Evolutionary conservation across 2,113 vertebrate species (phyloP).

Genomic region (Taurulus bubalis): DNA sequence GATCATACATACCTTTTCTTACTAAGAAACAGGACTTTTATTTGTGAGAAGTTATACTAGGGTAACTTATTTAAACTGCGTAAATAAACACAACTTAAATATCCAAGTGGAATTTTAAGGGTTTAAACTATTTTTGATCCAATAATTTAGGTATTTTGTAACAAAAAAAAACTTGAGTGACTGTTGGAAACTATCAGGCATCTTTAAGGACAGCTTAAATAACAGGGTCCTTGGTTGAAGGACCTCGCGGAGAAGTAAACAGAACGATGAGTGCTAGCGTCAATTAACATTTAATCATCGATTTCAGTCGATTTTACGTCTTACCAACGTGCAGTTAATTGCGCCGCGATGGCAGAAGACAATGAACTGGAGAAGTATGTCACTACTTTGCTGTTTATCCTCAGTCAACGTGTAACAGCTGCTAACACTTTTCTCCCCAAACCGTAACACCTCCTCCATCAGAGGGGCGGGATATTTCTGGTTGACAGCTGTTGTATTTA

Average conservation of each 20-base stretch:
- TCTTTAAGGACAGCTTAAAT: neutral
- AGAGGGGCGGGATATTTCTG: neutral
- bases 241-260: constrained; percentile 69
- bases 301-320: constrained; percentile 6
- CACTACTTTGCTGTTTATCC: neutral
- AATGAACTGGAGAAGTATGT: constrained; percentile 81
- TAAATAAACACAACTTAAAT: neutral
- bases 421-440: neutral
- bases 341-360: constrained; percentile 71
- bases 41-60: no score
- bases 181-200: constrained; percentile 39
- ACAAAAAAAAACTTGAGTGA: neutral
- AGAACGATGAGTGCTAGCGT: constrained; percentile 17
- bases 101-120: no score
- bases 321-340: neutral
- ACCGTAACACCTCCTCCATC: neutral
- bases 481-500: constrained; percentile 2
- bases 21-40: no score
- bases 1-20: no score
- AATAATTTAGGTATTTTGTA: neutral
- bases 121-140: neutral
- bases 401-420: neutral
- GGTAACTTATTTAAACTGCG: neutral
- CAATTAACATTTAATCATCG: constrained; percentile 6
- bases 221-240: constrained; percentile 55